Conservation (phyloP, 2,888 invertebrate species). For the Protonemura montana region DNA sequence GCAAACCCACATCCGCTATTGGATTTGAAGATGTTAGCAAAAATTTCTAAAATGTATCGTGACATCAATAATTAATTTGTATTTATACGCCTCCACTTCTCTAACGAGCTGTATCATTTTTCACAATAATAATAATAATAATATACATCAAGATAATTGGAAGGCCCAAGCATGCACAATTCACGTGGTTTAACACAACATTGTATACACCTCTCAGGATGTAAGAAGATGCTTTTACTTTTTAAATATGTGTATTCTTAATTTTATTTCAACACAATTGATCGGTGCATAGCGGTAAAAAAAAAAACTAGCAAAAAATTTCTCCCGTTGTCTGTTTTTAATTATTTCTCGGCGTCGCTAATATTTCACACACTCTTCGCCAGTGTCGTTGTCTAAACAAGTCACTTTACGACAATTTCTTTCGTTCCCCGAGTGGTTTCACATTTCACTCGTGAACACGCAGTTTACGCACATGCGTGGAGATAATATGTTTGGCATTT, state of each 20-base stretch:
- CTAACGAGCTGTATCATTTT: not conserved
- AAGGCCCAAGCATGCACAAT: not conserved
- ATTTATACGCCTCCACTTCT: not conserved
- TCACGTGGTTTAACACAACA: too few relatives aligned
- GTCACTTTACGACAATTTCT: not conserved
- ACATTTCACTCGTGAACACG: not conserved
- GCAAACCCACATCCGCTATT: not conserved
- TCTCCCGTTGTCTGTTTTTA: not conserved
- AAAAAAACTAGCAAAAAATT: not conserved
- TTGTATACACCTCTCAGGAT: not conserved
- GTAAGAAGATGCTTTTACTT: not conserved
- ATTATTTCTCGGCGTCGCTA: not conserved
- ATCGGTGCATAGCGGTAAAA: not conserved
- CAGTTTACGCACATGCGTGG: not conserved
- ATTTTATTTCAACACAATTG: not conserved
- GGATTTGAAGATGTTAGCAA: not conserved
- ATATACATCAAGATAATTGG: not conserved
- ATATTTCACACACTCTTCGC: not conserved
- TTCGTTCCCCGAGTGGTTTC: not conserved
- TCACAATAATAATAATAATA: not conserved
- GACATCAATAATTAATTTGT: not conserved
- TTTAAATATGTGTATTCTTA: not conserved
- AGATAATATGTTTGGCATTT: not conserved
- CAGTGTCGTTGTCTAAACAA: not conserved
- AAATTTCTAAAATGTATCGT: not conserved